phyloP scores from a whole-genome alignment of 1,140 invertebrate genomes.

The Drosophila suzukii region DNA sequence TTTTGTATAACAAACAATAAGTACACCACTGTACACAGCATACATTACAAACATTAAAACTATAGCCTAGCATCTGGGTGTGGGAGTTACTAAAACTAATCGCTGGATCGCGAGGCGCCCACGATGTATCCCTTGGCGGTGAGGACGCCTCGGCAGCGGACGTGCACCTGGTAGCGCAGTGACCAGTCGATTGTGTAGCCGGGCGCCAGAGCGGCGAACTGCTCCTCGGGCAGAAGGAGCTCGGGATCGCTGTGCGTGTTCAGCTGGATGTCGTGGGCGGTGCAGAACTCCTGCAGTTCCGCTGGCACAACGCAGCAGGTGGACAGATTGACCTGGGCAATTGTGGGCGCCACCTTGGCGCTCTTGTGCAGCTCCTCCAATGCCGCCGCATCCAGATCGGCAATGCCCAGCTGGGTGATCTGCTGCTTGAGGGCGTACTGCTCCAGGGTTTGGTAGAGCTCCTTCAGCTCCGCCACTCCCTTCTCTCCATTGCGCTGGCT shows the following conservation, averaged over 20 bases:
- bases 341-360: conserved; percentile 94
- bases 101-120: conserved; percentile 59
- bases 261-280: conserved; percentile 95
- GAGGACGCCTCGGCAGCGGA: conserved; percentile 95
- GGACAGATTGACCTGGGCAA: conserved; percentile 97
- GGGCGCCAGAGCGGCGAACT: conserved; percentile 62
- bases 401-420: conserved; percentile 92
- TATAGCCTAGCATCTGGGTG: conserved; percentile 57
- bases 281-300: conserved; percentile 94
- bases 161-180: conserved; percentile 92
- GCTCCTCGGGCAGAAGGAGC: conserved; percentile 86
- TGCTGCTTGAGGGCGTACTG: conserved; percentile 67
- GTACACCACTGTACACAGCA: conserved; percentile 63
- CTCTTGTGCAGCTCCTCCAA: conserved; percentile 91
- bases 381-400: conserved; percentile 93
- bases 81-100: conserved; percentile 33
- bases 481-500: conserved; percentile 76
- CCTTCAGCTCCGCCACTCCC: conserved; percentile 86
- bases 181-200: conserved; percentile 87
- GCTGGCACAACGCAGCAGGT: conserved; percentile 98
- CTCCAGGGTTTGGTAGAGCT: conserved; percentile 85
- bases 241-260: conserved; percentile 97
- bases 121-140: conserved; percentile 93
- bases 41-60: conserved; percentile 53
- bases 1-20: conserved; percentile 83